Conservation (phyloP, 2,888 invertebrate genomes). For the Eilema depressum region DNA sequence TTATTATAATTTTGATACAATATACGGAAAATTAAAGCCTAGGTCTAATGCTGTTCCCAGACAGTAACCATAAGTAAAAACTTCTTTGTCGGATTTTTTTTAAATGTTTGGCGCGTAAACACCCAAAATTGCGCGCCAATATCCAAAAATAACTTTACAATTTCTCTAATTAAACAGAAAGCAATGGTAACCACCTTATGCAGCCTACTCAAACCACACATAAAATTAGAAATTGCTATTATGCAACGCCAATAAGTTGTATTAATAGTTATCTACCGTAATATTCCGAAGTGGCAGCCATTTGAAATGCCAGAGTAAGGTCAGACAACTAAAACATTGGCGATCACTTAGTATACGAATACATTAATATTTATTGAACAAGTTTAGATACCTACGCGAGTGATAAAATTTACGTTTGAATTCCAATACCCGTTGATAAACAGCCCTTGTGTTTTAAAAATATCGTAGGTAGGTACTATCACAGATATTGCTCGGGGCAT, state of each 20-base stretch:
- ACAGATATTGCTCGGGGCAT: too few species aligned
- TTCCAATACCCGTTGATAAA: constrained; percentile 14
- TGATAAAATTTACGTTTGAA: constrained; percentile 32
- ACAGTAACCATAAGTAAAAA: too few species aligned
- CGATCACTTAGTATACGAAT: constrained; percentile 54
- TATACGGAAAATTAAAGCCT: too few species aligned
- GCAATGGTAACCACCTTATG: neutral
- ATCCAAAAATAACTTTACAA: neutral
- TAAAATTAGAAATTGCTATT: constrained; percentile 2
- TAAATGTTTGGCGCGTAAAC: too few species aligned
- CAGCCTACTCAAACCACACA: neutral
- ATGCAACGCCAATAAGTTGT: neutral
- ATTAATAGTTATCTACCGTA: constrained; percentile 32
- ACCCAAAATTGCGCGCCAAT: neutral
- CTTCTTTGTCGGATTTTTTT: too few species aligned
- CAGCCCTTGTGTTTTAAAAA: neutral
- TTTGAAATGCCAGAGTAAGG: constrained; percentile 54
- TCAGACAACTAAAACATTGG: constrained; percentile 57
- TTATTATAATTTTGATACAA: too few species aligned
- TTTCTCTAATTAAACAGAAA: constrained; percentile 4
- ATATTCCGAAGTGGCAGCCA: constrained; percentile 52
- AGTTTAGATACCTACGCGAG: constrained; percentile 42
- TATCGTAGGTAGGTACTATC: too few species aligned
- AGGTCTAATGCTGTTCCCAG: too few species aligned
- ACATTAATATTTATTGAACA: constrained; percentile 55